Conservation (phyloP, 1,140 invertebrate genomes). For the Bilobella aurantiaca region DNA sequence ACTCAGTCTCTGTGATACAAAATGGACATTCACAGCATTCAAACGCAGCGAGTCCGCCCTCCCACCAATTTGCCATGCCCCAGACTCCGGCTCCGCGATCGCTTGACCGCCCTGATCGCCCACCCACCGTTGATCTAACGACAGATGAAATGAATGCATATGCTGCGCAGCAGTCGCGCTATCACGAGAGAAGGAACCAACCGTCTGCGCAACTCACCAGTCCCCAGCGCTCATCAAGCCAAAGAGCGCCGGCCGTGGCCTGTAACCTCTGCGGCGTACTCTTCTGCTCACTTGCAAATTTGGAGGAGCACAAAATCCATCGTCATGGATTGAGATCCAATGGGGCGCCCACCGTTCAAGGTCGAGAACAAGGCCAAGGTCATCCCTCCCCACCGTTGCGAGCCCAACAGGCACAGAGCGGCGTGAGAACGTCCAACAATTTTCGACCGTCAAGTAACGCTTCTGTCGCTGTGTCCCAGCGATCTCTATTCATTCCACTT, state of each 20-base stretch:
- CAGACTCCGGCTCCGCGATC: conserved; percentile 17
- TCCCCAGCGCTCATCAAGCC: background rate
- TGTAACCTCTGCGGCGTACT: conserved; percentile 12
- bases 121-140: conserved; percentile 33
- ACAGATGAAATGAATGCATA: conserved; percentile 10
- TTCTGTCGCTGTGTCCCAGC: no score
- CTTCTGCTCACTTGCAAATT: background rate
- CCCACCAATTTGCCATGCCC: conserved; percentile 23
- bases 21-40: no score
- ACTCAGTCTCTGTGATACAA: background rate
- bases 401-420: background rate
- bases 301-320: conserved; percentile 18
- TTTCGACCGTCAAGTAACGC: no score
- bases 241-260: background rate
- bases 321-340: background rate
- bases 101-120: conserved; percentile 25
- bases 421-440: background rate
- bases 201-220: background rate
- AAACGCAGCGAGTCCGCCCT: background rate
- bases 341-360: background rate
- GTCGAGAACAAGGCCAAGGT: background rate
- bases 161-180: background rate
- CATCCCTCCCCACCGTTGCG: background rate
- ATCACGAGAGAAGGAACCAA: background rate
- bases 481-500: conserved; percentile 22